These are phyloP conservation scores for Ptychoptera contaminata DNA, from an alignment of 2,888 invertebrate species.

Conservation along the genomic window DNA sequence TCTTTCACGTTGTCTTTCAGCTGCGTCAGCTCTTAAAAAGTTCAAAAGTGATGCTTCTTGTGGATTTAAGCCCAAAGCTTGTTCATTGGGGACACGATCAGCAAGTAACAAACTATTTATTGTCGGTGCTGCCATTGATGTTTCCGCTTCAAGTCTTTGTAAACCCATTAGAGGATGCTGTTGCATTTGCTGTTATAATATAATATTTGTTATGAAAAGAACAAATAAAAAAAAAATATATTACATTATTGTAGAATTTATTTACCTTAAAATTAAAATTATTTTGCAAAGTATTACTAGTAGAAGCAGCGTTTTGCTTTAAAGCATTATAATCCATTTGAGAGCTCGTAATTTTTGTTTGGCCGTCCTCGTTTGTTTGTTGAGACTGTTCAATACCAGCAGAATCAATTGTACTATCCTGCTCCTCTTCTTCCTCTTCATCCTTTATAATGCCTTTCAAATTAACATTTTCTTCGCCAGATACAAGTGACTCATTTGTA, in stretches of 20 bases:
- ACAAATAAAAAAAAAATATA: too few species aligned
- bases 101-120: constrained; percentile 35
- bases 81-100: constrained; percentile 40
- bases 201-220: too few species aligned
- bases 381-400: constrained; percentile 29
- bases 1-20: constrained; percentile 49
- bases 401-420: constrained; percentile 61
- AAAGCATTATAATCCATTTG: constrained; percentile 12
- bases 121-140: constrained; percentile 17
- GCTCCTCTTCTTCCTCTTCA: constrained; percentile 39
- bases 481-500: constrained; percentile 47
- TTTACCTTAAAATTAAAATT: too few species aligned
- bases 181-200: constrained; percentile 33
- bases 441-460: constrained; percentile 38
- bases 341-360: constrained; percentile 24
- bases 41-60: constrained; percentile 45
- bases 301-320: too few species aligned
- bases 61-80: constrained; percentile 31
- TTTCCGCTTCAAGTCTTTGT: constrained; percentile 26
- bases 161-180: constrained; percentile 15
- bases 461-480: constrained; percentile 41
- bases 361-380: constrained; percentile 6
- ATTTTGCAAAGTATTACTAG: too few species aligned
- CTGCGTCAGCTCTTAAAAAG: constrained; percentile 45
- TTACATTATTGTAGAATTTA: too few species aligned